phyloP scores from a whole-genome alignment of 1,140 invertebrate genomes.

The Lordiphosa stackelbergi region DNA sequence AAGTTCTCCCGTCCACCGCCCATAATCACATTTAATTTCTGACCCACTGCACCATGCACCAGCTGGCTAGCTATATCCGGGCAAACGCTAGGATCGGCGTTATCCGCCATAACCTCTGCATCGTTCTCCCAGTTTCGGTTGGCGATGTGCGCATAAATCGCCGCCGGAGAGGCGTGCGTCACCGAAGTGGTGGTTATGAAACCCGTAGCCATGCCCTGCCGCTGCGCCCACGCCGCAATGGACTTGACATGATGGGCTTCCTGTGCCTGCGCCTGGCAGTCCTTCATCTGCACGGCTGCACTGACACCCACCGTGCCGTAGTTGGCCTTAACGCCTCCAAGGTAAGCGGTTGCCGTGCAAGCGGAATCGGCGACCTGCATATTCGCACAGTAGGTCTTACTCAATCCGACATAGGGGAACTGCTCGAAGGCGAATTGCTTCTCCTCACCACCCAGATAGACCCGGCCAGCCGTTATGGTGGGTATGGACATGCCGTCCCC shows the following conservation, averaged over 20 bases:
- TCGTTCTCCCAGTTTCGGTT: conserved; percentile 89
- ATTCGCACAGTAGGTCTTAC: conserved; percentile 85
- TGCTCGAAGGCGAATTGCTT: conserved; percentile 83
- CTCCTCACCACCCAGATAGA: conserved; percentile 84
- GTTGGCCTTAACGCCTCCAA: conserved; percentile 90
- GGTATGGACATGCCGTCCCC: conserved; percentile 87
- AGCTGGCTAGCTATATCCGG: conserved; percentile 87
- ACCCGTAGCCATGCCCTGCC: conserved; percentile 82
- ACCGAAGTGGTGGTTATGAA: conserved; percentile 88
- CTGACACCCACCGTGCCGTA: conserved; percentile 86
- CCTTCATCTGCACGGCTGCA: conserved; percentile 79
- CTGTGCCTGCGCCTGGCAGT: conserved; percentile 80
- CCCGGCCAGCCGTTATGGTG: conserved; percentile 83
- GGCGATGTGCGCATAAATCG: conserved; percentile 85
- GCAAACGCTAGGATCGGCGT: conserved; percentile 76
- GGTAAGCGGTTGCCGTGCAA: conserved; percentile 84
- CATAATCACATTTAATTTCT: conserved; percentile 83
- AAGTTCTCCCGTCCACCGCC: conserved; percentile 87
- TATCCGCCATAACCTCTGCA: conserved; percentile 78
- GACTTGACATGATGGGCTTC: conserved; percentile 80
- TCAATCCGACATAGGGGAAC: conserved; percentile 67
- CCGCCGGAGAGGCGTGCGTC: conserved; percentile 88
- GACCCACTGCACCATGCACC: conserved; percentile 82
- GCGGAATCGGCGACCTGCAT: conserved; percentile 84
- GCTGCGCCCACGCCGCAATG: conserved; percentile 85